phyloP scores from a whole-genome alignment of 30 jellyfish, hydroid and myxozoan genomes.

The Rhopilema esculentum region DNA sequence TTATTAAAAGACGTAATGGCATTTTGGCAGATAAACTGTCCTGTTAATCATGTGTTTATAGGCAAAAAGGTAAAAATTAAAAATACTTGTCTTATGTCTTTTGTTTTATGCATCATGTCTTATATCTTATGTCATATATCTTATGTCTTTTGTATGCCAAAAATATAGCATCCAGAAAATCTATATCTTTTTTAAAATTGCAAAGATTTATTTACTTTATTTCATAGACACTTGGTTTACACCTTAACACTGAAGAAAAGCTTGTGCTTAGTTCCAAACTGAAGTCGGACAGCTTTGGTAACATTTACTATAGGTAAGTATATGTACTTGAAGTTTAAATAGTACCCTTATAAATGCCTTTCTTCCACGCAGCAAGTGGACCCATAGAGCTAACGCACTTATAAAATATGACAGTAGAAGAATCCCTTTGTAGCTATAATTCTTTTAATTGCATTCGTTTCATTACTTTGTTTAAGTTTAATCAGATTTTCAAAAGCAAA shows the following conservation, averaged over 20 bases:
- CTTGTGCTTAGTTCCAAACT: constrained; percentile 37
- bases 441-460: too few species aligned
- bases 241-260: constrained; percentile 34
- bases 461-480: not conserved
- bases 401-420: not conserved
- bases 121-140: not conserved
- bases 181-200: not conserved
- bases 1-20: not conserved
- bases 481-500: not conserved
- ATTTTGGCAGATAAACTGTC: not conserved
- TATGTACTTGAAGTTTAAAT: not conserved
- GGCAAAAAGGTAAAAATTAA: not conserved
- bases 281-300: constrained; percentile 55
- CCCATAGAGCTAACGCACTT: not conserved
- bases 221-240: constrained; percentile 41
- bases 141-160: too few species aligned
- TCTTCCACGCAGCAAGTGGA: not conserved
- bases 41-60: too few species aligned
- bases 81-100: not conserved
- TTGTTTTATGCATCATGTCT: not conserved
- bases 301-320: constrained; percentile 51
- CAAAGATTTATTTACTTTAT: not conserved
- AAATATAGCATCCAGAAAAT: too few species aligned
- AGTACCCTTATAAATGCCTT: not conserved
- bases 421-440: not conserved